A percentile compares a stretch with the other conserved stretches of the same genome.
phyloP scores from a whole-genome alignment of 2,888 invertebrate species.

The Zygothrica quintamaculata region DNA sequence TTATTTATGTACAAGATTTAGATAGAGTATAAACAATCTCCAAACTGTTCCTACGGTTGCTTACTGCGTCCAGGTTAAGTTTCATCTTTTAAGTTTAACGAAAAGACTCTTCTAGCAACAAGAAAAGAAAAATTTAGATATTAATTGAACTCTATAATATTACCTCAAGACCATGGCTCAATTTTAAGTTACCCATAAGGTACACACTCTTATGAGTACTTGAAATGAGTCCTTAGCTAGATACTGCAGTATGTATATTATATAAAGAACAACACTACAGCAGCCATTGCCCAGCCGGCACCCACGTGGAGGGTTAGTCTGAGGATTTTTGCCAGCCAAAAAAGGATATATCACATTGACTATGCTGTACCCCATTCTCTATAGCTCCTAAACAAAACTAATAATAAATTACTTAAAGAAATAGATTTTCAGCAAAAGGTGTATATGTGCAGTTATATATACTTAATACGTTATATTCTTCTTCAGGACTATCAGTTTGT shows the following conservation, averaged over 20 bases:
- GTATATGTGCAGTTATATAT: too few species aligned
- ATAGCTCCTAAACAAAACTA: constrained; percentile 4
- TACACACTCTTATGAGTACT: not conserved
- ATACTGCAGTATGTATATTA: constrained; percentile 1
- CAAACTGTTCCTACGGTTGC: too few species aligned
- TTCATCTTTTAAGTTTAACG: not conserved
- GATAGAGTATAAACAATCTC: too few species aligned
- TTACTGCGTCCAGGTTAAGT: not conserved
- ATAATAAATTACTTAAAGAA: not conserved
- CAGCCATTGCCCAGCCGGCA: constrained; percentile 57
- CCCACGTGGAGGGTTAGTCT: constrained; percentile 58
- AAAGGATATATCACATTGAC: not conserved
- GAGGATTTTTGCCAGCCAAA: constrained; percentile 58
- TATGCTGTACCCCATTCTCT: too few species aligned
- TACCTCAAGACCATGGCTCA: constrained; percentile 56
- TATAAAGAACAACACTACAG: not conserved
- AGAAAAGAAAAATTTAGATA: not conserved
- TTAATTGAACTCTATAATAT: not conserved
- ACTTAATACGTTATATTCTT: too few species aligned
- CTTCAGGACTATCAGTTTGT: too few species aligned
- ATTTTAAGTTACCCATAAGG: constrained; percentile 1
- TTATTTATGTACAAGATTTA: too few species aligned
- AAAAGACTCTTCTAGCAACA: not conserved
- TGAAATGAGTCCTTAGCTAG: constrained; percentile 45
- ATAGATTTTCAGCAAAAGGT: constrained; percentile 18